Conservation (phyloP, 1,140 invertebrate species). For the Nasonia longicornis region DNA sequence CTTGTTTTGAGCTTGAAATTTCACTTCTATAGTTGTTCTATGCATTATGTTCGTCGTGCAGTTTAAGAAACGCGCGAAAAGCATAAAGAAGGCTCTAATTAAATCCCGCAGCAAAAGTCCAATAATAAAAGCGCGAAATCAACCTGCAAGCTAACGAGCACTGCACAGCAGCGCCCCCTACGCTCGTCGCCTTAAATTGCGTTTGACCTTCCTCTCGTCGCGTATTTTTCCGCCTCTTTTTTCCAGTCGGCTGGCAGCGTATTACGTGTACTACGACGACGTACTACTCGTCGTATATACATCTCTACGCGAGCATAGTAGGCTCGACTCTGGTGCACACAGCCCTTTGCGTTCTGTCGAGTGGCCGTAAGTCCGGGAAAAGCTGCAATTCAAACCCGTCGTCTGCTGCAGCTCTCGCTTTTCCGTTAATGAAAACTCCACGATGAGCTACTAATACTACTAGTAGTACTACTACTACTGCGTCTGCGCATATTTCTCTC, state of each 20-base stretch:
- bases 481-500: neutral
- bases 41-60: too few relatives aligned
- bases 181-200: slow-evolving; percentile 11
- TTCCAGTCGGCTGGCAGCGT: neutral
- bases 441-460: slow-evolving; percentile 23
- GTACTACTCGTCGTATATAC: too few relatives aligned
- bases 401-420: slow-evolving; percentile 47
- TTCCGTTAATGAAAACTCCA: slow-evolving; percentile 59
- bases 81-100: neutral
- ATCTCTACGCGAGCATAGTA: neutral
- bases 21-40: too few relatives aligned
- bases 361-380: slow-evolving; percentile 20
- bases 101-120: slow-evolving; percentile 8
- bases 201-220: slow-evolving; percentile 6
- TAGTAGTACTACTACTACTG: neutral
- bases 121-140: neutral
- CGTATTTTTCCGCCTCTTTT: neutral
- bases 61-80: too few relatives aligned
- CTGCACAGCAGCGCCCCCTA: neutral
- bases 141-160: neutral
- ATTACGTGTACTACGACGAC: neutral
- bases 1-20: too few relatives aligned
- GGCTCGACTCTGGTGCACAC: neutral
- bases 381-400: slow-evolving; percentile 41
- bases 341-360: neutral